These are phyloP conservation scores for Dromas ardeola DNA, from an alignment of 2,113 vertebrate species.

Conservation along the genomic window DNA sequence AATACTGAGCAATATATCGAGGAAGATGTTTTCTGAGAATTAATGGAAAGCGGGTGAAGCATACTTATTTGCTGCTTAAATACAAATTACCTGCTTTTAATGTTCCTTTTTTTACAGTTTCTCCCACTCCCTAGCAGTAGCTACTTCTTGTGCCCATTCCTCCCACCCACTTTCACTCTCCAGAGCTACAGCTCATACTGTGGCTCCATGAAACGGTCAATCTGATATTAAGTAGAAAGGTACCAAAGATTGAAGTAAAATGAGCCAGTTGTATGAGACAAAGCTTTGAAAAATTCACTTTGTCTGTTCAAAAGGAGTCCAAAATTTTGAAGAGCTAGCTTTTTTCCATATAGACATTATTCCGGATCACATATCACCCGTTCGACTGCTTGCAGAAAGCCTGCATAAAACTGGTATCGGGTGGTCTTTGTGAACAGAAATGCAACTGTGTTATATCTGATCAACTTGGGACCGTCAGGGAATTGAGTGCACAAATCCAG, in stretches of 20 bases:
- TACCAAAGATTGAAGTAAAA: neutral
- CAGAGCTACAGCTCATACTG: neutral
- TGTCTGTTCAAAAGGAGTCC: neutral
- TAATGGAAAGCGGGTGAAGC: neutral
- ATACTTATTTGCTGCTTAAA: neutral
- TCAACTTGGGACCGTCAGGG: neutral
- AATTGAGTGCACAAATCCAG: slow-evolving; percentile 15
- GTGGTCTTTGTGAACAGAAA: slow-evolving; percentile 24
- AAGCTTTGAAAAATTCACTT: slow-evolving; percentile 38
- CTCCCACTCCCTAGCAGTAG: neutral
- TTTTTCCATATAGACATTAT: neutral
- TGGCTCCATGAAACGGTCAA: neutral
- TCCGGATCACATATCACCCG: neutral
- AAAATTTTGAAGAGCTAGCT: slow-evolving; percentile 9
- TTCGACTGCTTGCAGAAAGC: neutral
- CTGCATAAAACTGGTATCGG: neutral
- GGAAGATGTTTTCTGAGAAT: neutral
- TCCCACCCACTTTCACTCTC: neutral
- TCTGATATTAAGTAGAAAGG: neutral
- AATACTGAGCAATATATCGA: neutral
- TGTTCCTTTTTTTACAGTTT: neutral
- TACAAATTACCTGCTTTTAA: neutral
- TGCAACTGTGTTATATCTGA: slow-evolving; percentile 2
- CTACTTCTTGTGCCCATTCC: neutral
- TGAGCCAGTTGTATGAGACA: neutral